Base-by-base conservation (phyloP, 1,140 invertebrate species). In the Camponotus floridanus region DNA sequence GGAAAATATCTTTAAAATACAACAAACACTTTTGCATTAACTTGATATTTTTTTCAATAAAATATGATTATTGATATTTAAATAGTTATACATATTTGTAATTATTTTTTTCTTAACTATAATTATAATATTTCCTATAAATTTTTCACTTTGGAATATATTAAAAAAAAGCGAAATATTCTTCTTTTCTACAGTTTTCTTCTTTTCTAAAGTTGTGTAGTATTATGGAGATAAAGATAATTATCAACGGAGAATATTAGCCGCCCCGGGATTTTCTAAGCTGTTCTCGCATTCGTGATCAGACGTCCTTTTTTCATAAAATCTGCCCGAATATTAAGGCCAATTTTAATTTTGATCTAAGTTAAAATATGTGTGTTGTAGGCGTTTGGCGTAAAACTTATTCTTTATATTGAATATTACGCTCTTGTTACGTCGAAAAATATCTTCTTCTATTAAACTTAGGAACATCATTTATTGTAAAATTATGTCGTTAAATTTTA, bases 331-430 rank as follows among this genome's bases (percentile, higher is more conserved):
- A 78, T 74, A 42, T 3, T 9, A 48, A 48, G 21, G 76, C 18
- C 45, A 15, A 80, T 15, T 26, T 26, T 26, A 4, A 45, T 71
- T 18, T 39, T 21, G 71, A 87, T 79, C 92, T 93, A 94, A 88
- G 91, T 94, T 93, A 90, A 95, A 95, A 94, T 94, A 94, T 94
- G 94, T 94, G 86, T 88, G 81, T 88, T 76, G 86, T 88, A 92
- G 92, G 90, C 88, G 92, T 87, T 89, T 86, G 36, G 48, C 62
- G 48, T 51, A n/a, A 36, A 73, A 61, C 42, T 45, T 26, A n/a
- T 9, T 15, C 85, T 42, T n/a, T 59, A 68, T 81, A 18, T 48
- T 74, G 62, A 45, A 68, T 74, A 57, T 87, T 55, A 42, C 8
- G 62, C 45, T 67, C 31, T 71, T 86, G 11, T 78, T 51, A 33